A percentile compares a stretch with the other conserved stretches of the same genome.
Conservation (phyloP, 2,797 vertebrate genomes). For the Aselliscus stoliczkanus region DNA sequence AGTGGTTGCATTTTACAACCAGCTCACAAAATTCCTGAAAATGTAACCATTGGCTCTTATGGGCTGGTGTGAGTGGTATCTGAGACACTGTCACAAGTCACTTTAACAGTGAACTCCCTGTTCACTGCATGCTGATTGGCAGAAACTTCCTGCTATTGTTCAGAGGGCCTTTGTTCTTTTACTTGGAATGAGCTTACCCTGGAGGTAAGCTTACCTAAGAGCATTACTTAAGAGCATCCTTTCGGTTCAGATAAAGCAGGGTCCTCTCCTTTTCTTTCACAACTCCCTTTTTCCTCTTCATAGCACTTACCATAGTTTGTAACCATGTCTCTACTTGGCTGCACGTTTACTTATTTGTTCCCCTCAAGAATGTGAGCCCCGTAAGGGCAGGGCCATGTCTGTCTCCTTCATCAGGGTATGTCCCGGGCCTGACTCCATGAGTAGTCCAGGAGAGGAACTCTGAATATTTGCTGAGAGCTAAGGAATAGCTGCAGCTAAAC, state of each 20-base stretch:
- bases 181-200: not conserved
- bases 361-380: not conserved
- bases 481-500: not conserved
- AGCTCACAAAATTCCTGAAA: not conserved
- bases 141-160: not conserved
- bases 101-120: rapidly evolving
- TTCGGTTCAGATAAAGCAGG: not conserved
- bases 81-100: rapidly evolving
- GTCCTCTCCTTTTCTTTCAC: not conserved
- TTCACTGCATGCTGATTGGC: not conserved
- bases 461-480: not conserved
- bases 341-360: not conserved
- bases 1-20: not conserved
- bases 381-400: not conserved
- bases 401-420: not conserved
- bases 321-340: not conserved
- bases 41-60: not conserved
- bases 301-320: not conserved
- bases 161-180: not conserved
- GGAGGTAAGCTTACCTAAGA: too few species aligned
- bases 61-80: not conserved
- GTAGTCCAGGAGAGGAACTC: not conserved
- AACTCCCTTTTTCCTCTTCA: too few species aligned
- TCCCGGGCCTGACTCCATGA: not conserved
- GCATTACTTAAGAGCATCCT: too few species aligned